Conservation (phyloP, 2,797 vertebrate genomes). For the Cirrhinus mrigala region DNA sequence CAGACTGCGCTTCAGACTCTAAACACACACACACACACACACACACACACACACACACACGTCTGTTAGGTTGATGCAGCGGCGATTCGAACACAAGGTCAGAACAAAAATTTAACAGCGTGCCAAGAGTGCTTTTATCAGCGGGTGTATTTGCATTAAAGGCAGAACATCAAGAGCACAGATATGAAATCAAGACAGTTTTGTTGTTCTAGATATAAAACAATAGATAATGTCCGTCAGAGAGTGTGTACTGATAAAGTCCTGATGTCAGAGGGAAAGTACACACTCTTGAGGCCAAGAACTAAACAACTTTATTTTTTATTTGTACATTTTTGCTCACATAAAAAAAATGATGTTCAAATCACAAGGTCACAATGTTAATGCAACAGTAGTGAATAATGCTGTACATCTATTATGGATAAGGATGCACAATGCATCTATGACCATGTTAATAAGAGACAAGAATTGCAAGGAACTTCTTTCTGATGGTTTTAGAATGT, state of each 20-base stretch:
- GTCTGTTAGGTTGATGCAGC: neutral
- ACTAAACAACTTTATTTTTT: neutral
- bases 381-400: neutral
- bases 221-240: neutral
- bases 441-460: neutral
- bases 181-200: constrained; percentile 1
- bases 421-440: neutral
- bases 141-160: neutral
- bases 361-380: neutral
- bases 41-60: constrained; percentile 29
- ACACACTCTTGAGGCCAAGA: neutral
- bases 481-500: neutral
- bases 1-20: constrained; percentile 99
- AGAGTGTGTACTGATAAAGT: neutral
- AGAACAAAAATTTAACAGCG: neutral
- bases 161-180: neutral
- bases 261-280: neutral
- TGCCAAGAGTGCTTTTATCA: constrained; percentile 5
- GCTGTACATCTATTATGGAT: too few relatives aligned
- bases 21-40: constrained; percentile 49
- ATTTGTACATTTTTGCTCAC: neutral
- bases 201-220: constrained; percentile 10
- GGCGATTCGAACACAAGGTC: neutral
- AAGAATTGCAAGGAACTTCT: neutral
- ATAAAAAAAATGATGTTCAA: neutral